Conservation (phyloP, 2,888 invertebrate species). For the Aproaerema taeniolella region DNA sequence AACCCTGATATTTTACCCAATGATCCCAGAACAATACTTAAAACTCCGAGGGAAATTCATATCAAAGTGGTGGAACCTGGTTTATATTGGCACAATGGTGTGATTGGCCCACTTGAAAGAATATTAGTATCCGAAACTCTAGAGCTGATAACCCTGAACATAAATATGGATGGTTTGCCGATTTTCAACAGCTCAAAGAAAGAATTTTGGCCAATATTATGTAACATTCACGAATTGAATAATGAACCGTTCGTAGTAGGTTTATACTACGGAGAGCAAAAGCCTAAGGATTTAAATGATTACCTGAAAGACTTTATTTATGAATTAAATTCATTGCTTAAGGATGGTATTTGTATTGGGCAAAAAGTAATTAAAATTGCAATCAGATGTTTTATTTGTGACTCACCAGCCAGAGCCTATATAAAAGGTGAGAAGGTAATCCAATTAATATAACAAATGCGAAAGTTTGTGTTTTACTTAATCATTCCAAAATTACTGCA, state of each 20-base stretch:
- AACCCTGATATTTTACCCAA: slow-evolving; percentile 2
- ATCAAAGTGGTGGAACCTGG: slow-evolving; percentile 1
- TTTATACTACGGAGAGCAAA: slow-evolving; percentile 9
- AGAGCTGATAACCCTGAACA: background rate
- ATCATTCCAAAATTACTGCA: no score
- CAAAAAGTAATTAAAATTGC: background rate
- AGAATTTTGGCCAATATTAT: slow-evolving; percentile 15
- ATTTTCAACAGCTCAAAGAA: slow-evolving; percentile 2
- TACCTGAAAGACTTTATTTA: slow-evolving; percentile 12
- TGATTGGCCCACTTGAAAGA: background rate
- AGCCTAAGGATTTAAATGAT: slow-evolving; percentile 10
- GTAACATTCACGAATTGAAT: slow-evolving; percentile 9
- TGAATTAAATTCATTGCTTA: slow-evolving; percentile 6
- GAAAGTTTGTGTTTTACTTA: no score
- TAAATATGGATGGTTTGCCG: slow-evolving; percentile 5
- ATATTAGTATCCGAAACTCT: background rate
- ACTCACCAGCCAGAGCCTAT: slow-evolving; percentile 11
- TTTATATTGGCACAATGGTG: slow-evolving; percentile 1
- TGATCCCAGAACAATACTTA: slow-evolving; percentile 6
- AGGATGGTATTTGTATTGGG: slow-evolving; percentile 4
- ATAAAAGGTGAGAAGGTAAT: slow-evolving; percentile 3
- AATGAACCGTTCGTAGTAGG: slow-evolving; percentile 10
- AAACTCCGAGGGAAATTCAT: slow-evolving; percentile 1
- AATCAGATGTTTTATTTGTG: slow-evolving; percentile 15
- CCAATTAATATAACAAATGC: no score